A percentile compares a stretch with the other conserved stretches of the same genome.
These are phyloP conservation scores for Synergus umbraculus DNA, from an alignment of 2,888 invertebrate genomes.

Conservation along the genomic window DNA sequence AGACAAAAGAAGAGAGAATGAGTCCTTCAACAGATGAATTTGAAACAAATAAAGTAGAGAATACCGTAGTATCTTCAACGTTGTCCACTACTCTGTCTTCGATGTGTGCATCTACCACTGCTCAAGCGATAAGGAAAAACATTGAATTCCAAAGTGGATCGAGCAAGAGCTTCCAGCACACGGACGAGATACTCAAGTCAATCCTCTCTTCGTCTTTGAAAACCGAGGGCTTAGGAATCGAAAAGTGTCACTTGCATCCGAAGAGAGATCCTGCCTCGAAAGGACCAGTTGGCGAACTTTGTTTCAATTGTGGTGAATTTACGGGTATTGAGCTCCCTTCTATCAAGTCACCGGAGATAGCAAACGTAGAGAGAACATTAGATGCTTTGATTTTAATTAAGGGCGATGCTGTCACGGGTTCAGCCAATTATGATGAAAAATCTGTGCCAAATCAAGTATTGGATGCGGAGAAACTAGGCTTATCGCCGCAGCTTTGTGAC, in stretches of 20 bases:
- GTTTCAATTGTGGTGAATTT: slow-evolving; percentile 69
- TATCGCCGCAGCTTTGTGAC: slow-evolving; percentile 83
- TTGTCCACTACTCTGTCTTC: slow-evolving; percentile 45
- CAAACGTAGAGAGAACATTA: slow-evolving; percentile 78
- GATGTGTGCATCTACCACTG: slow-evolving; percentile 36
- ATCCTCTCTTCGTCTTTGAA: slow-evolving; percentile 63
- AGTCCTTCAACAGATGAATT: slow-evolving; percentile 31
- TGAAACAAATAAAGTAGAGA: slow-evolving; percentile 38
- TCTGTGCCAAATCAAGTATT: slow-evolving; percentile 80
- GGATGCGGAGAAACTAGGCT: slow-evolving; percentile 84
- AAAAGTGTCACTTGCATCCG: slow-evolving; percentile 58
- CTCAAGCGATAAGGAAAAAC: slow-evolving; percentile 47
- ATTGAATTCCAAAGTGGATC: slow-evolving; percentile 59
- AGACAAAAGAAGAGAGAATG: slow-evolving; percentile 41
- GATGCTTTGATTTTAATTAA: slow-evolving; percentile 79
- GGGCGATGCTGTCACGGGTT: slow-evolving; percentile 79
- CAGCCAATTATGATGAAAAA: slow-evolving; percentile 82
- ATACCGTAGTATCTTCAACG: slow-evolving; percentile 40
- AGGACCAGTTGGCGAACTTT: slow-evolving; percentile 63
- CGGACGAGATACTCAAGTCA: slow-evolving; percentile 66
- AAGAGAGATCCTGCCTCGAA: slow-evolving; percentile 54
- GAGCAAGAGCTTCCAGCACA: slow-evolving; percentile 63
- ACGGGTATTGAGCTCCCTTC: slow-evolving; percentile 56
- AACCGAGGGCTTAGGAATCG: slow-evolving; percentile 47
- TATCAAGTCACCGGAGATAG: slow-evolving; percentile 51